Percentiles rank a stretch among this genome's conserved stretches.
Evolutionary conservation across 1,140 invertebrate genomes (phyloP).

Genomic region (Drosophila mojavensis): DNA sequence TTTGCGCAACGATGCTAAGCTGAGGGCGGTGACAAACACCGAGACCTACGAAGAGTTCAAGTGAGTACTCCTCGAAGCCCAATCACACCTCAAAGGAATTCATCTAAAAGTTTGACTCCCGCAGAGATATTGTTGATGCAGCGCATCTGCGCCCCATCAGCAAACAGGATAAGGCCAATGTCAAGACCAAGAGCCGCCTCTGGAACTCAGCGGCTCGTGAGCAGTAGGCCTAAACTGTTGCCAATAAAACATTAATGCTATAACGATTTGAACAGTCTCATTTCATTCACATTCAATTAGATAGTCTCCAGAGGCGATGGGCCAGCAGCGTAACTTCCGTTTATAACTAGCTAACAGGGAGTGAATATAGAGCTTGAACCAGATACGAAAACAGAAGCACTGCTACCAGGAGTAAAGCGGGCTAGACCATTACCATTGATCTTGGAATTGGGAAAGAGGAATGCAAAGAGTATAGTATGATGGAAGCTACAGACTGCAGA

Average conservation of each 20-base stretch:
- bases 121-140: constrained; percentile 85
- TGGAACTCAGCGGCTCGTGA: constrained; percentile 78
- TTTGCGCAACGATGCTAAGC: constrained; percentile 87
- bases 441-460: no score
- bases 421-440: no score
- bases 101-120: neutral
- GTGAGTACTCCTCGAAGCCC: constrained; percentile 53
- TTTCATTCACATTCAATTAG: no score
- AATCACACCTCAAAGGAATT: neutral
- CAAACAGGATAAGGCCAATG: constrained; percentile 82
- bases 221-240: constrained; percentile 2
- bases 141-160: constrained; percentile 84
- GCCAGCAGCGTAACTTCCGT: no score
- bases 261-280: neutral
- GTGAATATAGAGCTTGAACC: no score
- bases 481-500: no score
- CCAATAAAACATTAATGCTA: constrained; percentile 43
- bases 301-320: neutral
- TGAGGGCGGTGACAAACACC: constrained; percentile 85
- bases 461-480: no score
- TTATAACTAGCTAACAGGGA: no score
- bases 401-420: no score
- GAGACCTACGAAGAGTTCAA: constrained; percentile 87
- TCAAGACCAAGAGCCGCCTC: constrained; percentile 68
- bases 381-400: no score